Percentiles rank a stretch among this genome's conserved stretches.
Evolutionary conservation across 2,797 vertebrate species (phyloP).

Genomic region (Macropus fuliginosus): DNA sequence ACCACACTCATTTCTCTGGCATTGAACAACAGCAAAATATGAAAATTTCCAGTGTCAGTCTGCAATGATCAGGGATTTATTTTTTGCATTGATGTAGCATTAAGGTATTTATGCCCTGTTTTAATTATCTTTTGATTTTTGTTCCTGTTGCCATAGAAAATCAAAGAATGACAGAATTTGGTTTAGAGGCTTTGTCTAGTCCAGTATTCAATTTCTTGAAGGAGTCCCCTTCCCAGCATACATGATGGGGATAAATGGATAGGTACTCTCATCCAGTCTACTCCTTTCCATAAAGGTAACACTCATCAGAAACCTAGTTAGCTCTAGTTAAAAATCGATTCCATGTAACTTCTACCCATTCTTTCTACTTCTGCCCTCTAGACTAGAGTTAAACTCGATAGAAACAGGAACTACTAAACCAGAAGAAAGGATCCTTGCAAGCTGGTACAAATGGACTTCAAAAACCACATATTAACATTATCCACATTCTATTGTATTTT

Average conservation of each 20-base stretch:
- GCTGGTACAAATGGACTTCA: not conserved
- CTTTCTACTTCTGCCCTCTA: not conserved
- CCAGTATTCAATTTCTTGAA: not conserved
- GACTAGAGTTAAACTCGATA: not conserved
- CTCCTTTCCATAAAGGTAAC: not conserved
- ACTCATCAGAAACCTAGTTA: not conserved
- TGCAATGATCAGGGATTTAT: fast-evolving
- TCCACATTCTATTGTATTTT: not conserved
- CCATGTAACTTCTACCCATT: not conserved
- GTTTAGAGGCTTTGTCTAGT: not conserved
- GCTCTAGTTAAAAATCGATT: not conserved
- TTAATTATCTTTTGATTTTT: not conserved
- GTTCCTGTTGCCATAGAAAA: not conserved
- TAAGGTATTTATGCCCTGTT: not conserved
- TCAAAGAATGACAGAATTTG: not conserved
- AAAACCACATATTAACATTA: not conserved
- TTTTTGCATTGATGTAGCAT: fast-evolving
- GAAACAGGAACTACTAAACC: not conserved
- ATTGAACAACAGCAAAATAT: slow-evolving; percentile 67
- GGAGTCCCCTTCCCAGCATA: not conserved
- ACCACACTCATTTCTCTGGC: slow-evolving; percentile 75
- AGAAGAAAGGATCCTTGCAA: not conserved
- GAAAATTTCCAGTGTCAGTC: slow-evolving; percentile 80
- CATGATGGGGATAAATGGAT: not conserved
- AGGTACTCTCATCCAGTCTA: not conserved